Evolutionary conservation across 2,888 invertebrate genomes (phyloP).

Genomic region (Cosmia trapezina): DNA sequence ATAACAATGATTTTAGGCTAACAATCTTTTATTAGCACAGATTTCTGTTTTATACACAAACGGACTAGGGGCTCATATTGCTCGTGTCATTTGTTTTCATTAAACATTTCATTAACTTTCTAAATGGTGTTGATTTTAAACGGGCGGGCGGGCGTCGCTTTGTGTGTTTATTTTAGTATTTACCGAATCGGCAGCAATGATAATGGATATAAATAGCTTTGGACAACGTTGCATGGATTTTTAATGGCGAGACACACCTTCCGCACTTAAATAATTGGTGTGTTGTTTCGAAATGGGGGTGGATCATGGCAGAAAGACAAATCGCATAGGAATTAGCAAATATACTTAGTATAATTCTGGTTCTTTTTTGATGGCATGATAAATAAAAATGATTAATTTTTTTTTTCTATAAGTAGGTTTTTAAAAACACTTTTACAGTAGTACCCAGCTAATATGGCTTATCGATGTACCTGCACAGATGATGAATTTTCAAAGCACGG

Average conservation of each 20-base stretch:
- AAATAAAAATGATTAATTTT: no score
- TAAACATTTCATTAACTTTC: slow-evolving; percentile 53
- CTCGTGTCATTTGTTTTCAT: slow-evolving; percentile 47
- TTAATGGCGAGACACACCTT: background rate
- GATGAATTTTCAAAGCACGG: no score
- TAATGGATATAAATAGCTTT: slow-evolving; percentile 29
- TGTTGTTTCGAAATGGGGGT: background rate
- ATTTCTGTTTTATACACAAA: slow-evolving; percentile 27
- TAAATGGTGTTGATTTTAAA: slow-evolving; percentile 56
- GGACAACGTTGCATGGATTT: background rate
- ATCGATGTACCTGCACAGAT: no score
- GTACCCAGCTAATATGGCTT: no score
- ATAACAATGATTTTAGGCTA: slow-evolving; percentile 11
- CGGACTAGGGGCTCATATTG: slow-evolving; percentile 14
- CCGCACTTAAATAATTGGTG: background rate
- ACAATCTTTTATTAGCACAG: slow-evolving; percentile 17
- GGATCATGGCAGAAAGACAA: no score
- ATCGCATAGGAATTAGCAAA: background rate
- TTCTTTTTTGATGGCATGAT: background rate
- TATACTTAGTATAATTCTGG: no score
- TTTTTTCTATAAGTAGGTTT: no score
- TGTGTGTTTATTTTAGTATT: slow-evolving; percentile 34
- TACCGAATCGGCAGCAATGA: slow-evolving; percentile 19
- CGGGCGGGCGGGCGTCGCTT: slow-evolving; percentile 2
- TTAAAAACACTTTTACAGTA: no score